These are phyloP conservation scores for Ctenicera cuprea DNA, from an alignment of 2,888 invertebrate species.

Conservation along the genomic window DNA sequence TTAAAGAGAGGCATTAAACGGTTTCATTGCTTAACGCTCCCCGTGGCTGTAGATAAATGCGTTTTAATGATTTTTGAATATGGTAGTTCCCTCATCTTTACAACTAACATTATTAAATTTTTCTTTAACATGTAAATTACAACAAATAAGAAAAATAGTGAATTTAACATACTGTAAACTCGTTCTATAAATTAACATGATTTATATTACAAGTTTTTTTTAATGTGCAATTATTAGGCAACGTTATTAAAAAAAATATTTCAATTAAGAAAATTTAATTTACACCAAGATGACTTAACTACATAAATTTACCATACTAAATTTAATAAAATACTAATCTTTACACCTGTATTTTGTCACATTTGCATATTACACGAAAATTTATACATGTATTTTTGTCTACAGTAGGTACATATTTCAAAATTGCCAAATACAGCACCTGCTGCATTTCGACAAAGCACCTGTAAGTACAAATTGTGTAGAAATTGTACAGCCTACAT, in stretches of 20 bases:
- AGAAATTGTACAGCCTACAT: no score
- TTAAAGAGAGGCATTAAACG: no score
- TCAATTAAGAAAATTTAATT: conserved; percentile 14
- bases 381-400: conserved; percentile 18
- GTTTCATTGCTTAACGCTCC: no score
- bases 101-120: no score
- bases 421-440: conserved; percentile 12
- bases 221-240: neutral
- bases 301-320: conserved; percentile 5
- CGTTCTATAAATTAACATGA: no score
- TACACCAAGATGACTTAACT: neutral
- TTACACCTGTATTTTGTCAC: conserved; percentile 29
- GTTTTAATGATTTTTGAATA: no score
- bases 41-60: no score
- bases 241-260: neutral
- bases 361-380: conserved; percentile 20
- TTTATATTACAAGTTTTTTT: neutral
- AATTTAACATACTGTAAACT: no score
- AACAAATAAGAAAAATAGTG: no score
- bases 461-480: neutral
- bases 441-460: neutral
- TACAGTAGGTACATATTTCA: neutral
- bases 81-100: no score
- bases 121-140: no score
- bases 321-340: conserved; percentile 28